phyloP scores from a whole-genome alignment of 2,888 invertebrate genomes.

The Gari tellinella region DNA sequence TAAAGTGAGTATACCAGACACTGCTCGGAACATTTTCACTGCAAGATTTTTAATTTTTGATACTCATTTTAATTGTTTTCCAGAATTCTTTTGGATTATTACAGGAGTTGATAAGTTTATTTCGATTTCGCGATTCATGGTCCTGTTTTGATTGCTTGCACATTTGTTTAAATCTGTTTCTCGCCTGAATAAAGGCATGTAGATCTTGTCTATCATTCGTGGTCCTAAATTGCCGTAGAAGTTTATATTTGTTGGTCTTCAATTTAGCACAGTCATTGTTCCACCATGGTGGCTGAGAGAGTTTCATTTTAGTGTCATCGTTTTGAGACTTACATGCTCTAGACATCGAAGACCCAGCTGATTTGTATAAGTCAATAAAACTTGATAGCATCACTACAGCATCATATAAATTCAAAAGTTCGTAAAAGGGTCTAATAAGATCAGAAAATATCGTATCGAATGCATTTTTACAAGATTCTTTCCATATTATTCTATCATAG shows the following conservation, averaged over 20 bases:
- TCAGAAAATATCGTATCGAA: not conserved
- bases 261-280: not conserved
- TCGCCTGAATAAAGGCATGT: no score
- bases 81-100: constrained; percentile 6
- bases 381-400: not conserved
- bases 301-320: no score
- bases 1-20: not conserved
- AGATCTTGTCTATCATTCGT: not conserved
- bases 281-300: constrained; percentile 8
- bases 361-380: not conserved
- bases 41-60: not conserved
- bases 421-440: not conserved
- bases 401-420: not conserved
- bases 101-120: no score
- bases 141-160: no score
- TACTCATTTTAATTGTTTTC: not conserved
- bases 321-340: not conserved
- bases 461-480: not conserved
- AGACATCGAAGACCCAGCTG: not conserved
- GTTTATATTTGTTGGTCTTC: not conserved
- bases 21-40: not conserved
- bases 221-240: not conserved
- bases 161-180: no score
- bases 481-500: not conserved
- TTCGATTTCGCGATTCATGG: no score